Evolutionary conservation across 2,888 invertebrate genomes (phyloP).

Genomic region (Willowsia nigromaculata): DNA sequence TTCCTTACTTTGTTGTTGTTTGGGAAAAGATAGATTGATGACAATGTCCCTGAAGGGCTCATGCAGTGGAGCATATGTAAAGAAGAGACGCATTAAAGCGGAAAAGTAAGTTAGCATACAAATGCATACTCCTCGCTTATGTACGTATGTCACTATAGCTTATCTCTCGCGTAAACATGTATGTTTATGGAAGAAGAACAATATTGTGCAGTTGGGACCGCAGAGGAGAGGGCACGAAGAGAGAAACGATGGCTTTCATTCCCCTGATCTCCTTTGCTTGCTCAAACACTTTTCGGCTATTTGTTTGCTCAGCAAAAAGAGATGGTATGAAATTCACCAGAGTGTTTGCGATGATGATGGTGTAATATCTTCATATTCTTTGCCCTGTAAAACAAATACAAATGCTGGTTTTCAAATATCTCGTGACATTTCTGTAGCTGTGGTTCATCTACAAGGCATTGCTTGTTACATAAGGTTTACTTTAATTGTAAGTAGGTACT

Average conservation of each 20-base stretch:
- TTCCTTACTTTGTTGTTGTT: not conserved
- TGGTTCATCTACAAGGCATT: not conserved
- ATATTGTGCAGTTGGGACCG: constrained; percentile 7
- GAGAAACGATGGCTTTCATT: constrained; percentile 29
- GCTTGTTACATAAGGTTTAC: not conserved
- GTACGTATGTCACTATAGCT: not conserved
- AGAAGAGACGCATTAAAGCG: constrained; percentile 38
- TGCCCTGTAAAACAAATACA: not conserved
- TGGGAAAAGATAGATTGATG: constrained; percentile 30
- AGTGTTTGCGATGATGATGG: not conserved
- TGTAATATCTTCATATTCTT: not conserved
- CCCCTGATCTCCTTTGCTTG: not conserved
- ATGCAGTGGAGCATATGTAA: constrained; percentile 10
- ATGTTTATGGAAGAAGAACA: not conserved
- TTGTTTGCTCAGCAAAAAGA: not conserved
- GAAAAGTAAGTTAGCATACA: constrained; percentile 19
- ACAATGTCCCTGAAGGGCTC: constrained; percentile 42
- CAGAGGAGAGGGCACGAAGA: not conserved
- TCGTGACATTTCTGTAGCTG: not conserved
- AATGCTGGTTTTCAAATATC: not conserved
- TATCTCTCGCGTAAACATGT: not conserved
- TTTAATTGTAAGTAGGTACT: not conserved
- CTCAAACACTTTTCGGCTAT: constrained; percentile 15
- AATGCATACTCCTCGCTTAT: not conserved
- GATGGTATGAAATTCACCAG: not conserved